A percentile compares a stretch with the other conserved stretches of the same genome.
Conservation (phyloP, 2,113 vertebrate genomes). For the Plecotus auritus region DNA sequence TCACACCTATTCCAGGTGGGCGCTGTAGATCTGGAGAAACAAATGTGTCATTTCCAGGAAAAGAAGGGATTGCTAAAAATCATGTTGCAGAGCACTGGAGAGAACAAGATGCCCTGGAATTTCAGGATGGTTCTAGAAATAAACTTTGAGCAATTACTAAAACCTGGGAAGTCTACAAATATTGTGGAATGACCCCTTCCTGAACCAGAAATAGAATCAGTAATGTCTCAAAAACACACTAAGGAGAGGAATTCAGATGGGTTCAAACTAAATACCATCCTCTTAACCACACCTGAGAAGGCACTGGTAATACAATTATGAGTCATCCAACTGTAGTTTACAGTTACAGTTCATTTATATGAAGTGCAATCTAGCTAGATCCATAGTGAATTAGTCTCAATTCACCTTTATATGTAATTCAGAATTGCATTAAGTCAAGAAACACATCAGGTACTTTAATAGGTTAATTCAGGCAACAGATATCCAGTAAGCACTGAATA, state of each 20-base stretch:
- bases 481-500: neutral
- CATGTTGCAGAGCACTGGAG: neutral
- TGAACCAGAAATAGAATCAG: neutral
- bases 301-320: neutral
- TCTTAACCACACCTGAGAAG: neutral
- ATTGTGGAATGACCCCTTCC: neutral
- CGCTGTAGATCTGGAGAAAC: neutral
- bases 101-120: slow-evolving; percentile 35
- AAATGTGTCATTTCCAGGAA: neutral
- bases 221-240: neutral
- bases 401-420: neutral
- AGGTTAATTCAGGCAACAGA: neutral
- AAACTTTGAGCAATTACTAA: slow-evolving; percentile 20
- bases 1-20: neutral
- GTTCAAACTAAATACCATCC: neutral
- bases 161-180: neutral
- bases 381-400: neutral
- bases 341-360: neutral
- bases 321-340: neutral
- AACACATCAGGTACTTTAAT: neutral
- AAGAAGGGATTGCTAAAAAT: slow-evolving; percentile 28
- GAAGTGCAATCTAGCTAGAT: neutral
- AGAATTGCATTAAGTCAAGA: neutral
- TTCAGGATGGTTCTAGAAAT: slow-evolving; percentile 35
- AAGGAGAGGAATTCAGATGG: neutral